Base-by-base conservation (phyloP, 2,888 invertebrate species). In the Lasioglossum figueresi region DNA sequence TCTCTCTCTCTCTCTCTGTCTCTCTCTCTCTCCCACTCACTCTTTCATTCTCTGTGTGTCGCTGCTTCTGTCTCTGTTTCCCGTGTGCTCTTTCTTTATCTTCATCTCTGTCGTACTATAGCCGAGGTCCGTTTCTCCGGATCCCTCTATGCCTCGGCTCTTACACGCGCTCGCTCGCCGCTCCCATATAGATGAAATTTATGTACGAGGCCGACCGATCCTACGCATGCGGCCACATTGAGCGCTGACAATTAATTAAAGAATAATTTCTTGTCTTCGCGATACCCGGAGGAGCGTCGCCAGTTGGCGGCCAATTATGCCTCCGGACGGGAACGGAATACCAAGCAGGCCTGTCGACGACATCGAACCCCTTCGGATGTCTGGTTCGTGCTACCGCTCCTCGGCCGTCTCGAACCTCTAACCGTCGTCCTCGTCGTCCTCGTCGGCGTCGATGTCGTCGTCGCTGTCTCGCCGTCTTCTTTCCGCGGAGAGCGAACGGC, bases 291-390 rank as follows among this genome's bases (percentile, higher is more conserved):
- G 92, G 92, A 91, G 91, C 93, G 92, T 92, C 92, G 93, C 91
- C 93, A 92, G 94, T 94, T 94, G 94, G 93, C 94, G 93, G 94
- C 95, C 94, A 95, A 95, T 95, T 95, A 95, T 95, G 93, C 94
- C 92, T 88, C 81, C 89, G 91, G 91, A 94, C 94, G 93, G 90
- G 92, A 91, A 91, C 93, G 92, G 95, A 95, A 95, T 95, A 95
- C 93, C 94, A 94, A 95, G 91, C 93, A 94, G 93, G 90, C 88
- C 92, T 88, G 90, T 88, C 86, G 80, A 88, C 91, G 86, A 86
- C 86, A 85, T 83, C 82, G 79, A 77, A 59, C 66, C 83, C 87
- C 34, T 77, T 81, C 81, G 84, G 66, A 84, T 72, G 88, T 81
- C 78, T 76, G 80, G 76, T 70, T 77, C 82, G 82, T 71, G 79